phyloP scores from a whole-genome alignment of 2,797 vertebrate genomes.

The Megaceryle alcyon region DNA sequence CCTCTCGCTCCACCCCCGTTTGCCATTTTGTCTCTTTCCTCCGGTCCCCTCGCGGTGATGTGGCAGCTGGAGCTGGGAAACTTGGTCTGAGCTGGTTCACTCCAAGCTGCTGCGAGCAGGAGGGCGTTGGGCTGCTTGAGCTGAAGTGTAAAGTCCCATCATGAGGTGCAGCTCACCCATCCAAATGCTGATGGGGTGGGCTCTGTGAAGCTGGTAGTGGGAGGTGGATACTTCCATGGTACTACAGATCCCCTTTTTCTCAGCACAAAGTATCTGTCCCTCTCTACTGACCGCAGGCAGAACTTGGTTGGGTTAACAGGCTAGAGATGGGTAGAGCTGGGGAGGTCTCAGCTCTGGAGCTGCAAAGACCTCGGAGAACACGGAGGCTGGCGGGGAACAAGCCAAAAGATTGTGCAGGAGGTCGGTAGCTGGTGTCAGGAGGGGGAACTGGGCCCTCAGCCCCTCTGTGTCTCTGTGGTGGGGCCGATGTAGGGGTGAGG shows the following conservation, averaged over 20 bases:
- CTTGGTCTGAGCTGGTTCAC: not conserved
- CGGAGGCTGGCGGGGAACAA: not conserved
- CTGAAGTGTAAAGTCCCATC: not conserved
- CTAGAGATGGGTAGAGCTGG: not conserved
- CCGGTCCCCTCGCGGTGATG: not conserved
- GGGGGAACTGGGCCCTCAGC: not conserved
- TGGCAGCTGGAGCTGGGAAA: accelerated
- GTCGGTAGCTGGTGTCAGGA: not conserved
- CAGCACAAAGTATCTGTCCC: not conserved
- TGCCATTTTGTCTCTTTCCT: accelerated
- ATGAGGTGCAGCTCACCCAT: not conserved
- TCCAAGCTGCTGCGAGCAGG: not conserved
- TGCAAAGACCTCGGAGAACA: not conserved
- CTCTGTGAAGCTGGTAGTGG: not conserved
- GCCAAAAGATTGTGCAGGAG: accelerated
- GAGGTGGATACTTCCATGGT: not conserved
- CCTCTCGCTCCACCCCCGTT: accelerated
- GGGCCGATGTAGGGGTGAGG: not conserved
- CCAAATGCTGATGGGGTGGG: accelerated
- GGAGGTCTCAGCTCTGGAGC: not conserved
- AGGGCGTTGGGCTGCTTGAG: accelerated
- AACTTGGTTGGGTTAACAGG: not conserved
- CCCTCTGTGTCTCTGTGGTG: accelerated
- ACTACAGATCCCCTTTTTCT: not conserved
- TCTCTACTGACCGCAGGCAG: not conserved